Conservation (phyloP, 1,140 invertebrate species). For the Atta colombica region DNA sequence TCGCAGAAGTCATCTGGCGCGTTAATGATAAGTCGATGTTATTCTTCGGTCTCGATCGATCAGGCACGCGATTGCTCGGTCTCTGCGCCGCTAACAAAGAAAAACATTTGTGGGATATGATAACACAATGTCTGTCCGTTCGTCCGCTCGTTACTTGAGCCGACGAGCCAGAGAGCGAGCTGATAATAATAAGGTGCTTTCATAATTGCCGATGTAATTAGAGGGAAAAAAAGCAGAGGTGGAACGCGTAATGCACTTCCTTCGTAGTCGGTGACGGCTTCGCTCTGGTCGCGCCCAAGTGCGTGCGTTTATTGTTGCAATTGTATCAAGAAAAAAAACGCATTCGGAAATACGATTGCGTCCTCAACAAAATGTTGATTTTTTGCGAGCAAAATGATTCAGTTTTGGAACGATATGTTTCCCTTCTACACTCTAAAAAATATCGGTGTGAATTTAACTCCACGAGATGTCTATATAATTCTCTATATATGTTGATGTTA, state of each 20-base stretch:
- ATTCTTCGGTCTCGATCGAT: conserved; percentile 37
- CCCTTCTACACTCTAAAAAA: not conserved
- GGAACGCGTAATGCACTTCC: conserved; percentile 60
- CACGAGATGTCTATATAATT: too few species aligned
- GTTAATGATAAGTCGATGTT: conserved; percentile 5
- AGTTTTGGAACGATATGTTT: not conserved
- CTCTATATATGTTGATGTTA: too few species aligned
- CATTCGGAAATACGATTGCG: conserved; percentile 16
- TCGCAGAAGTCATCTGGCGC: not conserved
- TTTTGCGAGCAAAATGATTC: not conserved
- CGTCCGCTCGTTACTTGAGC: conserved; percentile 60
- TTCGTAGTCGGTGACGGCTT: conserved; percentile 35
- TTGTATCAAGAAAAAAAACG: not conserved
- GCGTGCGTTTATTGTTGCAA: conserved; percentile 31
- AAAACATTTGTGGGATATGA: conserved; percentile 46
- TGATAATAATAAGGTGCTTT: conserved; percentile 72
- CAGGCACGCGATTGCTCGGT: not conserved
- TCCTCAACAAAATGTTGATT: conserved; percentile 1
- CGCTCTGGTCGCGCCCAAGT: conserved; percentile 38
- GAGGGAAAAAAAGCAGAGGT: conserved; percentile 58
- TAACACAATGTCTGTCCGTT: conserved; percentile 62
- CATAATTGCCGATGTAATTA: conserved; percentile 74
- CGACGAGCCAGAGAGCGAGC: conserved; percentile 59
- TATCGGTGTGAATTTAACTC: too few species aligned
- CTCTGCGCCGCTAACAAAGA: conserved; percentile 37